A percentile compares a stretch with the other conserved stretches of the same genome.
Conservation (phyloP, 2,888 invertebrate species). For the Leptothorax acervorum region DNA sequence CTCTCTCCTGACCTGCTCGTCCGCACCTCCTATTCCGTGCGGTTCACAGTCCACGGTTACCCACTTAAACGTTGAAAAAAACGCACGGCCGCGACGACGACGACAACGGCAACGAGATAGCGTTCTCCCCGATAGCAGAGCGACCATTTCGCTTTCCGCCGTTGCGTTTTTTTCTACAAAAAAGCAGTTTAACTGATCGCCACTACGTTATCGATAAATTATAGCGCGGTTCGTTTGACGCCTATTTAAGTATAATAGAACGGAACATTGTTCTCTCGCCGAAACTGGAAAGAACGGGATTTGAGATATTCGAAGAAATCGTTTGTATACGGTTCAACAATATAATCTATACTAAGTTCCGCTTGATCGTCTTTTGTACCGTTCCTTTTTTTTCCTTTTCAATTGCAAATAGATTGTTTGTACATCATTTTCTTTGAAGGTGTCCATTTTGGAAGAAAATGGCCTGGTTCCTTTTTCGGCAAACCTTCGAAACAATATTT, state of each 20-base stretch:
- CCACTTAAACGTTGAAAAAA: slow-evolving; percentile 72
- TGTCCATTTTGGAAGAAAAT: background rate
- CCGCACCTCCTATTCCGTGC: slow-evolving; percentile 83
- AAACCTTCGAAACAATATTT: slow-evolving; percentile 9
- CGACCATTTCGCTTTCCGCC: slow-evolving; percentile 18
- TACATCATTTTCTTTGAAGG: background rate
- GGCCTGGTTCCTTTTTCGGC: background rate
- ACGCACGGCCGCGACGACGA: slow-evolving; percentile 44
- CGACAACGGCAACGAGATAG: slow-evolving; percentile 18
- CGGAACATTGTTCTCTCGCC: background rate
- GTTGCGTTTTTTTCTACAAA: slow-evolving; percentile 4
- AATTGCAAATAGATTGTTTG: background rate
- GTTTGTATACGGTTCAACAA: background rate
- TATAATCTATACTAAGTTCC: background rate
- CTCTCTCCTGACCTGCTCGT: slow-evolving; percentile 80
- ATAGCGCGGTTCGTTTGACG: slow-evolving; percentile 26
- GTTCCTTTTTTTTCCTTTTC: background rate
- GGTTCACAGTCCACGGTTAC: slow-evolving; percentile 62
- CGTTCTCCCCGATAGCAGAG: background rate
- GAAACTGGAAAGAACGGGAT: background rate
- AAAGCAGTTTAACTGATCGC: slow-evolving; percentile 8
- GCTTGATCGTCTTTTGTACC: background rate
- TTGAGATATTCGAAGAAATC: background rate
- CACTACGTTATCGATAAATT: slow-evolving; percentile 25
- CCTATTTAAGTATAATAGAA: slow-evolving; percentile 1